Base-by-base conservation (phyloP, 2,113 vertebrate species). In the Varanus salvator region DNA sequence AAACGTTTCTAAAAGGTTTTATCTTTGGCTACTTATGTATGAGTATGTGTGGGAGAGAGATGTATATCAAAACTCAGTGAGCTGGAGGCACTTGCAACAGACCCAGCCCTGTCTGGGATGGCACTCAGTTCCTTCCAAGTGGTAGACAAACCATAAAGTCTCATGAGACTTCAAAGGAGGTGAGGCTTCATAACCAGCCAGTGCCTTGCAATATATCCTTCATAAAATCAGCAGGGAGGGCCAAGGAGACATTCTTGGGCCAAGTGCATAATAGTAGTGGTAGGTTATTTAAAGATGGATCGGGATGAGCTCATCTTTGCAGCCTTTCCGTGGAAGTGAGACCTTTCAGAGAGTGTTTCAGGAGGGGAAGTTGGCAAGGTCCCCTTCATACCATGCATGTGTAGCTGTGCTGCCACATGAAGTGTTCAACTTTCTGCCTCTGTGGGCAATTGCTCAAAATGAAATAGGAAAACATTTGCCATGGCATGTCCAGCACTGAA, bases 221-320 rank as follows among this genome's bases (percentile, higher is more conserved):
- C 38, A 64, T 89, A 48, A 64, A 44, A 44, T 27, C 25, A 11
- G 15, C 44, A 34, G 17, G 29, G 15, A 64, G 75, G 34, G 52
- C 80, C 68, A 84, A 83, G 27, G 54, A 64, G 54, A 84, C 64
- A 66, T 84, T 84, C 80, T 57, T 89, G 71, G 54, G 48, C 50
- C 34, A 38, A 34, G n/a, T 50, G 50, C 57, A 7, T 71, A 38
- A 48, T 80, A 89, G 34, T 66, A 82, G 27, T 15, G 52, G 75
- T 17, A 3, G 34, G 12, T n/a, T 81, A 76, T 84, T 82, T 31
- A 82, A 74, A 88, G 87, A 71, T 82, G 80, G 25, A 29, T 68
- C 76, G 50, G 14, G 64, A 69, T 87, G 71, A 80, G 86, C n/a
- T 87, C 69, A 74, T 27, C 80, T 57, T 8, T 34, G 44, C 12